Percentiles rank a stretch among this genome's conserved stretches.
Evolutionary conservation across 2,888 invertebrate genomes (phyloP).

Genomic region (Cryptus armator): DNA sequence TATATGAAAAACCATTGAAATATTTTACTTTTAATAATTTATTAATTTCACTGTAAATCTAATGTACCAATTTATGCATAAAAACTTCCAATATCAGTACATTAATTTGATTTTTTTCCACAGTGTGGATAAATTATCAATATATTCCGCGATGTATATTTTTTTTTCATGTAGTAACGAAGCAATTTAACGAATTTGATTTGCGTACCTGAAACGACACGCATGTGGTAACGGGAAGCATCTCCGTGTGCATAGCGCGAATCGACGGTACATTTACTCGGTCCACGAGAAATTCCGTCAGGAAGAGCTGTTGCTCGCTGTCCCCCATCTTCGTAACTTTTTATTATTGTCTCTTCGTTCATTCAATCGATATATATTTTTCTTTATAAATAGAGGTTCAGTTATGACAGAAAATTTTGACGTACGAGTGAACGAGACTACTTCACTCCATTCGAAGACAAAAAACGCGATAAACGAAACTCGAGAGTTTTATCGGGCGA

Average conservation of each 20-base stretch:
- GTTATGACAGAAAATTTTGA: conserved; percentile 53
- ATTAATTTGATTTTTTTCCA: too few relatives aligned
- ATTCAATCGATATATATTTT: conserved; percentile 60
- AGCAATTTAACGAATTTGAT: not conserved
- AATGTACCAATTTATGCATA: too few relatives aligned
- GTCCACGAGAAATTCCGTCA: conserved; percentile 89
- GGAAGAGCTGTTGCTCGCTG: conserved; percentile 84
- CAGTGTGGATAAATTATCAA: too few relatives aligned
- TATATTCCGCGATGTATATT: too few relatives aligned
- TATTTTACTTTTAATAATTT: not conserved
- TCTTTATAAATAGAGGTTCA: conserved; percentile 12
- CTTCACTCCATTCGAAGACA: conserved; percentile 44
- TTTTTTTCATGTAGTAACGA: too few relatives aligned
- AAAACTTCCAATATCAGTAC: too few relatives aligned
- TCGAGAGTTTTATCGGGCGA: not conserved
- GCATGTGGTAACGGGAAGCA: conserved; percentile 86
- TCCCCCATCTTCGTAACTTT: conserved; percentile 68
- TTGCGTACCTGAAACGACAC: conserved; percentile 86
- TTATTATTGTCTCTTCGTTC: conserved; percentile 11
- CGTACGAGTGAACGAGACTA: conserved; percentile 16
- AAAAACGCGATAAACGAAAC: not conserved
- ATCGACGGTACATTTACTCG: conserved; percentile 83
- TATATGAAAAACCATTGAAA: not conserved
- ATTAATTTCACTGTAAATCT: too few relatives aligned
- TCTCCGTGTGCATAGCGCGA: conserved; percentile 79